Evolutionary conservation across 1,140 invertebrate species (phyloP), one percentile per base, ranked within the genome.

Genomic region (Cataglyphis hispanica): DNA sequence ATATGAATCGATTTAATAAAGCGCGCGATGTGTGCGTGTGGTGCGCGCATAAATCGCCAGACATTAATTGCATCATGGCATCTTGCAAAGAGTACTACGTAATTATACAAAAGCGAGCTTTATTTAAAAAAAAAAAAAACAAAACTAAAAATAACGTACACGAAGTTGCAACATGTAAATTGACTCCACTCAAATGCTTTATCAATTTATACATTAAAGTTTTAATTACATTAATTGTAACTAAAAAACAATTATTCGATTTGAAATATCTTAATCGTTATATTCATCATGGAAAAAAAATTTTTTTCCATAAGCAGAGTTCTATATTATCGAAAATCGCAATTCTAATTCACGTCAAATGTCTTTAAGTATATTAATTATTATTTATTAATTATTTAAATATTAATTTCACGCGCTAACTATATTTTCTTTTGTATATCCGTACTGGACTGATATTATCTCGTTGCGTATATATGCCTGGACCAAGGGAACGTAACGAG

Each of bases 391-490:
- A n/a, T n/a, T n/a, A n/a, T n/a, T n/a, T n/a, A n/a, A n/a, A n/a
- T 53, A 11, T 37, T 74, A 86, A 63, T 64, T 74, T 40, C 22
- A 83, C 53, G 58, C 53, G 66, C 16, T 63, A 53, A 69, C 58
- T n/a, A 13, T 25, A 66, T 46, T 69, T 56, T 80, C 80, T 77
- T 46, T 69, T 58, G 56, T 70, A 87, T 87, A 84, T 90, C 78
- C 88, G 85, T 67, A 89, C 78, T 90, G 89, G 58, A 69, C 61
- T 83, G 89, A 90, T 90, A 53, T 85, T 90, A 90, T 90, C 89
- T 87, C 60, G 43, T 64, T 83, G 76, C 84, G 75, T 87, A 87
- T 84, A 81, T 69, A n/a, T 2, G 31, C 31, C 58, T 64, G 85
- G 76, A 64, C 40, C 81, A 50, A 31, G 70, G 46, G 63, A 60